phyloP scores from a whole-genome alignment of 2,888 invertebrate species.

The Phyto melanocephala region DNA sequence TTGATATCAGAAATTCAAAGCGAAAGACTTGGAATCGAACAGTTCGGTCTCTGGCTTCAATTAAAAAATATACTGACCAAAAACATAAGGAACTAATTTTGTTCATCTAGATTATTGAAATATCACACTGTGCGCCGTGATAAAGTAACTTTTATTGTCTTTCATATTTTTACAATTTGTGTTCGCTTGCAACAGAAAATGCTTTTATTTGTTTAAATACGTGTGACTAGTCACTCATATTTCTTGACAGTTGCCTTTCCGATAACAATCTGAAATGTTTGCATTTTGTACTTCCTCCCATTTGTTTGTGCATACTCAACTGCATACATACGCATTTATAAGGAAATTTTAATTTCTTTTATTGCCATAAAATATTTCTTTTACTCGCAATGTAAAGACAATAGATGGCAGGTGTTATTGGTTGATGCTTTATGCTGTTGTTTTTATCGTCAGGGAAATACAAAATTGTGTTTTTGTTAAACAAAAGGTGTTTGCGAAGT shows the following conservation, averaged over 20 bases:
- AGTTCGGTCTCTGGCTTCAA: too few species aligned
- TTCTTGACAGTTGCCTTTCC: conserved; percentile 54
- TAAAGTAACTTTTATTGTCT: conserved; percentile 10
- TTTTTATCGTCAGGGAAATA: neutral
- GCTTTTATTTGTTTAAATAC: conserved; percentile 36
- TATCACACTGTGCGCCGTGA: too few species aligned
- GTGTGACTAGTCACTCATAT: conserved; percentile 48
- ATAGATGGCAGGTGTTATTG: conserved; percentile 50
- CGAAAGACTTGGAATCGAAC: too few species aligned
- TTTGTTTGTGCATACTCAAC: neutral
- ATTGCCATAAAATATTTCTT: too few species aligned
- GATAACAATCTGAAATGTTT: conserved; percentile 42
- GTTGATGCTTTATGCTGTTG: neutral
- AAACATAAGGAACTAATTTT: too few species aligned
- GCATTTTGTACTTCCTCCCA: conserved; percentile 1
- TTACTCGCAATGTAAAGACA: conserved; percentile 22
- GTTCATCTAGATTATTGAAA: too few species aligned
- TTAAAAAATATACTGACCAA: too few species aligned
- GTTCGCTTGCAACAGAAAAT: conserved; percentile 17
- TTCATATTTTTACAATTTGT: too few species aligned
- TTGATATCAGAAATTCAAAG: too few species aligned
- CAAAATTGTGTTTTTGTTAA: neutral
- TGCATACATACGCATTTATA: too few species aligned
- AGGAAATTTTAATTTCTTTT: too few species aligned
- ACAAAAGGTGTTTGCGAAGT: neutral